Conservation (phyloP, 2,888 invertebrate genomes). For the Patella caerulea region DNA sequence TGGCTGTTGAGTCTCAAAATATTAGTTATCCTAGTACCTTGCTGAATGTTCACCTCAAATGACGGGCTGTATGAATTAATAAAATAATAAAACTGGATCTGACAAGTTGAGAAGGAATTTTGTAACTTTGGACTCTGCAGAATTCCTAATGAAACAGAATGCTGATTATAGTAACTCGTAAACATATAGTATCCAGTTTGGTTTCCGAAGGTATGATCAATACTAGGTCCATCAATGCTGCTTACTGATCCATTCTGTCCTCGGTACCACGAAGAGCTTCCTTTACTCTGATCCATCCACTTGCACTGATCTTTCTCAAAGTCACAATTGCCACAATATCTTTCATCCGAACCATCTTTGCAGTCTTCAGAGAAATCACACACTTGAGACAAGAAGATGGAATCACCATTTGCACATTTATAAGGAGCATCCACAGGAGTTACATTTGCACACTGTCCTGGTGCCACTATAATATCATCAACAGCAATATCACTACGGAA, state of each 20-base stretch:
- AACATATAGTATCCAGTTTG: conserved; percentile 77
- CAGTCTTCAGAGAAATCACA: conserved; percentile 63
- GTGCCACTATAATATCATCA: conserved; percentile 53
- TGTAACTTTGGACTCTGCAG: conserved; percentile 50
- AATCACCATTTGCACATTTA: conserved; percentile 36
- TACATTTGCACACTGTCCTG: conserved; percentile 46
- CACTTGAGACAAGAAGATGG: conserved; percentile 43
- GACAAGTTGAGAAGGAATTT: conserved; percentile 86
- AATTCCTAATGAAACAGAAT: conserved; percentile 37
- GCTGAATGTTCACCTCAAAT: conserved; percentile 26
- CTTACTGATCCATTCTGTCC: conserved; percentile 48
- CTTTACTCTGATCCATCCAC: conserved; percentile 52
- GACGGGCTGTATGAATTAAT: background rate
- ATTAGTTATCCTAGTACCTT: conserved; percentile 16
- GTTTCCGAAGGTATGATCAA: conserved; percentile 57
- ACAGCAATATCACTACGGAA: conserved; percentile 57
- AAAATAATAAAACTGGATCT: conserved; percentile 70
- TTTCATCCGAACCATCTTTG: conserved; percentile 55
- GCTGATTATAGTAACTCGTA: conserved; percentile 78
- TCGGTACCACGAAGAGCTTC: conserved; percentile 53
- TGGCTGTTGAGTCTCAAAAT: background rate
- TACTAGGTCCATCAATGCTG: conserved; percentile 49
- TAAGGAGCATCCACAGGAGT: conserved; percentile 36
- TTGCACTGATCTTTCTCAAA: conserved; percentile 55
- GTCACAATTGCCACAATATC: conserved; percentile 61